Evolutionary conservation across 2,888 invertebrate genomes (phyloP).

Genomic region (Cynaeus angustus): DNA sequence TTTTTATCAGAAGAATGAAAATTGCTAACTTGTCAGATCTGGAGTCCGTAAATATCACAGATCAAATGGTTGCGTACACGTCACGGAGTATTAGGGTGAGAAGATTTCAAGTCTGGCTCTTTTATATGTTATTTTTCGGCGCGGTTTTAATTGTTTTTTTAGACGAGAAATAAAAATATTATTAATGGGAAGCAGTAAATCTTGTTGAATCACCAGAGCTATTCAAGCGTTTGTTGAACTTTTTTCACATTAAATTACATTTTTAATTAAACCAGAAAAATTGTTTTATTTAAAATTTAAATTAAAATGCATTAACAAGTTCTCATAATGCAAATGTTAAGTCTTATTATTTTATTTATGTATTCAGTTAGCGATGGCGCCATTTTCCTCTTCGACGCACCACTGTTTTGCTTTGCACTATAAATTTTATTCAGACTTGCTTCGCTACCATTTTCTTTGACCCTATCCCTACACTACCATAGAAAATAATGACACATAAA

Average conservation of each 20-base stretch:
- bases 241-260: background rate
- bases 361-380: background rate
- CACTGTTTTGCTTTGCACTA: background rate
- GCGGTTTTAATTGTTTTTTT: no score
- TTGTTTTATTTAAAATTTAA: background rate
- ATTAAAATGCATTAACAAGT: background rate
- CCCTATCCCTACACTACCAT: no score
- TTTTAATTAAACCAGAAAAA: background rate
- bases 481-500: constrained; percentile 10
- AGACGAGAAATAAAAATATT: no score
- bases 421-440: background rate
- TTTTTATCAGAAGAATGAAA: constrained; percentile 10
- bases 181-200: no score
- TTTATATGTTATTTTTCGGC: no score
- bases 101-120: background rate
- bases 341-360: constrained; percentile 2
- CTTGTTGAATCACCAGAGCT: no score
- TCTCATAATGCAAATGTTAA: background rate
- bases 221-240: no score
- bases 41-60: no score
- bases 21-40: background rate
- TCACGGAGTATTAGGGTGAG: no score
- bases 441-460: no score
- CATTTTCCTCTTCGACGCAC: constrained; percentile 3
- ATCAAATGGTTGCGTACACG: no score